Evolutionary conservation across 23 tunicate species (phyloP).

Genomic region (Phallusia fumigata): DNA sequence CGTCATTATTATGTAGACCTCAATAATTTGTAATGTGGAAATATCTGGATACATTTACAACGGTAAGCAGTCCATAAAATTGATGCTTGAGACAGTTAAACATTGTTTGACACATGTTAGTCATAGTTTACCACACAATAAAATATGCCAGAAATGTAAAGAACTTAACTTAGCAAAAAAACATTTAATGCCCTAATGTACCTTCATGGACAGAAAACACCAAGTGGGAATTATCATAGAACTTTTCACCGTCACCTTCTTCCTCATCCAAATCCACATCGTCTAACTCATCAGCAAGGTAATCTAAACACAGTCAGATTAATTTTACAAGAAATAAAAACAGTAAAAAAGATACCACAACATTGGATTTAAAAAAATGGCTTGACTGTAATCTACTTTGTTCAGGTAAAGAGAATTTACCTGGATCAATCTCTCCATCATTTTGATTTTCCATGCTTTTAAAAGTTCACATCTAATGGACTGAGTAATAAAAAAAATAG

Average conservation of each 20-base stretch:
- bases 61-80: no score
- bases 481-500: background rate
- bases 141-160: background rate
- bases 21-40: no score
- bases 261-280: conserved; percentile 44
- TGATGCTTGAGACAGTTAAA: no score
- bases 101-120: no score
- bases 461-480: background rate
- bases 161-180: background rate
- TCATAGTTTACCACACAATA: no score
- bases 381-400: background rate
- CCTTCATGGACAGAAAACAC: conserved; percentile 56
- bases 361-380: background rate
- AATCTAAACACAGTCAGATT: background rate
- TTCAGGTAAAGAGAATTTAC: background rate
- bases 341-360: no score
- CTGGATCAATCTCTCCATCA: background rate
- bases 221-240: conserved; percentile 38
- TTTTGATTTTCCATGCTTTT: background rate
- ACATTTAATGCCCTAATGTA: background rate
- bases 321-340: background rate
- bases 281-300: conserved; percentile 36
- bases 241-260: conserved; percentile 17
- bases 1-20: no score
- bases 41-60: no score